These are phyloP conservation scores for Prunella fulvescens DNA, from an alignment of 2,113 vertebrate species.

Conservation along the genomic window DNA sequence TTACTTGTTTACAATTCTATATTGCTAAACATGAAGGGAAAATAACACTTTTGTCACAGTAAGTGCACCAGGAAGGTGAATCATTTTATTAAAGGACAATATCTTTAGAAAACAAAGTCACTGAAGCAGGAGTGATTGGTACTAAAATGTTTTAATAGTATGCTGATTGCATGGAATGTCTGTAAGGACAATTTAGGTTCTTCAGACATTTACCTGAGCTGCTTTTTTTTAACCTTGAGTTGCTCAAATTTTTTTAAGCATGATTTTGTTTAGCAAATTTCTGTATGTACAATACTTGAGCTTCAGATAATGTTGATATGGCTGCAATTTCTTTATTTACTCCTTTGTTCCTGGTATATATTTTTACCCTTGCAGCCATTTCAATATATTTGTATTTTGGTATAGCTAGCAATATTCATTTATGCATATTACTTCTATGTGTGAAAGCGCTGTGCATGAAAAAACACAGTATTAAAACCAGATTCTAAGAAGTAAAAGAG, in stretches of 20 bases:
- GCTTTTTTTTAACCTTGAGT: neutral
- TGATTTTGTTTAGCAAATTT: neutral
- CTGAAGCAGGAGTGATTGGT: neutral
- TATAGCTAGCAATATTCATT: neutral
- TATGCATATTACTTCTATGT: neutral
- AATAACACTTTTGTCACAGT: neutral
- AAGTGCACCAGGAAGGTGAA: neutral
- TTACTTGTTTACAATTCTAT: neutral
- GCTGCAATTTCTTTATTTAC: neutral
- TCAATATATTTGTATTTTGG: neutral
- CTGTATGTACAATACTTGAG: neutral
- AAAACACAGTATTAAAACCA: neutral
- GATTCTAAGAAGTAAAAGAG: neutral
- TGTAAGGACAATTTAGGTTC: neutral
- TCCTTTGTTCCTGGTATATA: neutral
- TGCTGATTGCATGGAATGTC: neutral
- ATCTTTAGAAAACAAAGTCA: neutral
- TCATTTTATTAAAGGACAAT: neutral
- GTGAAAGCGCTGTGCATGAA: neutral
- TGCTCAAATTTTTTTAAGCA: neutral
- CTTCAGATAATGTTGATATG: neutral
- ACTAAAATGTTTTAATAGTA: neutral
- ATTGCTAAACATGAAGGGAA: neutral
- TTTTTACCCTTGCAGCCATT: neutral
- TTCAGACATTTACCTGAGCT: neutral